Base-by-base conservation (phyloP, 2,113 vertebrate genomes). In the Hippolais icterina region DNA sequence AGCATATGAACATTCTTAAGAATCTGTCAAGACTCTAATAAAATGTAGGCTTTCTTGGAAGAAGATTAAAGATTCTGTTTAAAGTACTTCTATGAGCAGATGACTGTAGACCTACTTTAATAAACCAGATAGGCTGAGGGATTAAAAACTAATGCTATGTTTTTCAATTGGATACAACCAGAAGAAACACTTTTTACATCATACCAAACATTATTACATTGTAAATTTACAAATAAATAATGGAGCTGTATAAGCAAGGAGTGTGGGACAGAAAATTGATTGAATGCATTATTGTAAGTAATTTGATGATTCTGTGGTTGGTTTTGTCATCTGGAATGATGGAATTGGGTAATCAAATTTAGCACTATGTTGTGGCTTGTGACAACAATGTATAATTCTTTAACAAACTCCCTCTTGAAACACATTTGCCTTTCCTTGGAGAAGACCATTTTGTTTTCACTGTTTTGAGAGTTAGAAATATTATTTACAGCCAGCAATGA, bases 51-150 rank as follows among this genome's bases (percentile, higher is more conserved):
- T 71, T 75, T 91, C 61, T 83, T 93, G 74, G 66, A 95, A 94
- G 53, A 20, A 71, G 70, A 92, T 85, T 87, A 83, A 89, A 79
- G 54, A 82, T 72, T 83, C 70, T 90, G 13, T 53, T 87, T 20
- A 49, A 96, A 87, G 29, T 60, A 82, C 27, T 79, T 76, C 24
- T 70, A 78, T 23, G 39, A 90, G 35, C 33, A 79, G 71, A 84
- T 78, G 49, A 92, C 71, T 92, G 56, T 63, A 96, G 84, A 93
- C 15, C 15, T 56, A 49, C 61, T 94, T 90, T 33, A 94, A 84
- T 53, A 93, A 88, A 92, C 42, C 19, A 47, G 42, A 83, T 56
- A 87, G 60, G 79, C 23, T 42, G 31, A 91, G 41, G 28, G 35
- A 31, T 65, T 65, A 54, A 74, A 84, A 93, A 57, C 5, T 4